Evolutionary conservation across 2,888 invertebrate species (phyloP), one percentile per base, ranked within the genome.

Genomic region (Chrysolina oricalcia): DNA sequence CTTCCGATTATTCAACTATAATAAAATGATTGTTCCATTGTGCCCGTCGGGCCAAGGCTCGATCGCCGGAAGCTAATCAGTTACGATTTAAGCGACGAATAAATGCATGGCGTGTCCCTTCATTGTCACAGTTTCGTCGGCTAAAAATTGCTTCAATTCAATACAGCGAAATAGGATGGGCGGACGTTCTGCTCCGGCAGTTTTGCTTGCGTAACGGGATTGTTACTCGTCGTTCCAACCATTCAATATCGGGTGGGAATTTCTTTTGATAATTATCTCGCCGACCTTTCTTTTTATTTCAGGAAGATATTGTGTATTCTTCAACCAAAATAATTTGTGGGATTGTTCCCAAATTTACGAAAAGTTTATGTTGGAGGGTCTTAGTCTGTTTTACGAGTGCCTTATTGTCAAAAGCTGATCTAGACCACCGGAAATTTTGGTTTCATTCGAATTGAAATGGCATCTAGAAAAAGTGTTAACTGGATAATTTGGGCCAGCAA

Each of bases 31-130:
- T 83, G 83, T 82, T 81, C 84, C 81, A 84, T 85, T 85, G 84
- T 85, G 79, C 68, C 77, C 68, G 75, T 81, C 66, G 77, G 82
- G 82, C 83, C 79, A 70, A 74, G 66, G 74, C 40, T 74, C 65
- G 40, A 68, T 75, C 71, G 78, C 76, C 85, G 86, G 86, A 87
- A 87, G 84, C 86, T 86, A 87, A 86, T 87, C 85, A 85, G 75
- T 72, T 76, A 76, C 74, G 68, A 79, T 79, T 77, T 76, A 74
- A 73, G 69, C 70, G 76, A 41, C 62, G 66, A 70, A 76, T 73
- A 66, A 73, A 70, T 71, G 70, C 67, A 75, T 66, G 70, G 48
- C 62, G 40, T 64, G 62, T 56, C 66, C 48, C 70, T 70, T 66
- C 70, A 65, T 70, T 64, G 56, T 64, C 69, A 27, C 13, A 19